Evolutionary conservation across 2,113 vertebrate species (phyloP), one percentile per base, ranked within the genome.

Genomic region (Hylia prasina): DNA sequence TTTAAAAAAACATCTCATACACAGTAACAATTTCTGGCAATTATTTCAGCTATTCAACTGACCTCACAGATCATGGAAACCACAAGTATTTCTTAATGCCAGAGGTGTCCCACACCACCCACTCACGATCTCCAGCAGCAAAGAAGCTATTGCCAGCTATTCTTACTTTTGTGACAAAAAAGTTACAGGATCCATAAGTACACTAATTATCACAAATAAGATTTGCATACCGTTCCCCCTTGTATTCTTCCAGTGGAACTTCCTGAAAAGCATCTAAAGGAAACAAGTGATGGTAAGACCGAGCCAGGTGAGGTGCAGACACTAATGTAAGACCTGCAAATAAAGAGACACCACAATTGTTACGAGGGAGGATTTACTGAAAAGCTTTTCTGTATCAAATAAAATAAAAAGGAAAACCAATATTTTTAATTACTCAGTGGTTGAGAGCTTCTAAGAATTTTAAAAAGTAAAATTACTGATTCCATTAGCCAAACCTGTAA

Each of bases 271-370:
- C 96, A 92, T 99, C 98, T 93, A 99, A 98, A 80, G 99, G 99
- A 97, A 99, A 99, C n/a, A 99, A 98, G 82, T 99, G 99, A 92
- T 99, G 99, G 69, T 99, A 99, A 75, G 99, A 99, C 28, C 99
- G 97, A 90, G 99, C 99, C 76, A 99, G 96, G 78, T 99, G 99
- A 68, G 99, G 99, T n/a, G 99, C 99, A 44, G 99, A 99, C 58
- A 99, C 99, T 94, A 99, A 97, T 1, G 99, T 99, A 94, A 99
- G 98, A 94, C 99, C 99, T 99, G 83, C 27, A 76, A 97, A 95
- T 37, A 90, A 17, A 78, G 39, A 80, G 23, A 57, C 5, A n/a
- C 9, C 6, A 70, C 11, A 60, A 70, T 76, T 40, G 33, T 31
- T 78, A 71, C 15, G 56, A 33, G 14, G 39, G 9, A 64, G 7